These are phyloP conservation scores for Trypoxylon attenuatum DNA, from an alignment of 2,888 invertebrate species.

Conservation along the genomic window DNA sequence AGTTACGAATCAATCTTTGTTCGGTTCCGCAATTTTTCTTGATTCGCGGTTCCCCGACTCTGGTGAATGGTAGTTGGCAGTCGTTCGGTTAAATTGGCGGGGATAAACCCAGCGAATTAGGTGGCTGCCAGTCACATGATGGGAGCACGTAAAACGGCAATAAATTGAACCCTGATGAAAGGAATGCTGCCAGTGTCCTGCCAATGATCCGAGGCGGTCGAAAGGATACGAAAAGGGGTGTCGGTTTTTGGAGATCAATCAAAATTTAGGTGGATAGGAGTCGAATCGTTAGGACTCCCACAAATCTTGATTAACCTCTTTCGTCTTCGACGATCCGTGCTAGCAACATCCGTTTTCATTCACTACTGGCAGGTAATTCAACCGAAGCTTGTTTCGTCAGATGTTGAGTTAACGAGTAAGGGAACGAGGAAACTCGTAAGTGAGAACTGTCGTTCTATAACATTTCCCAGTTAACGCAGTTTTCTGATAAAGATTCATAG, in stretches of 20 bases:
- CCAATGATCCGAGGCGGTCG: conserved; percentile 28
- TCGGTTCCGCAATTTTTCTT: not conserved
- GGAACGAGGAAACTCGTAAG: too few species aligned
- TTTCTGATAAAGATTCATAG: too few species aligned
- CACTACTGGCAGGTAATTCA: conserved; percentile 7
- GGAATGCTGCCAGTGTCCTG: not conserved
- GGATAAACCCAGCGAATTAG: conserved; percentile 2
- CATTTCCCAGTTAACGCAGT: too few species aligned
- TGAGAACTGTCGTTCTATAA: too few species aligned
- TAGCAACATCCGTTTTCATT: conserved; percentile 39
- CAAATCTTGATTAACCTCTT: conserved; percentile 60
- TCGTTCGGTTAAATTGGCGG: too few species aligned
- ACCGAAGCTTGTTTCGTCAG: too few species aligned
- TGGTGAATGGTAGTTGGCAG: conserved; percentile 3
- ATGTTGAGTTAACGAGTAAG: too few species aligned
- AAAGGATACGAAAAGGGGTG: too few species aligned
- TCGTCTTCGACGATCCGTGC: conserved; percentile 39
- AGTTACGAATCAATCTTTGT: not conserved
- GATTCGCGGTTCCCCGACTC: not conserved
- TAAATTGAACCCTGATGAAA: conserved; percentile 34
- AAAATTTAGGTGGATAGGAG: conserved; percentile 32
- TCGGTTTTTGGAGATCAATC: conserved; percentile 61
- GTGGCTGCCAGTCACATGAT: conserved; percentile 12
- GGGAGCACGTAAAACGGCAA: conserved; percentile 45
- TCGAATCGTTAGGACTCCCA: conserved; percentile 12